Conservation (phyloP, 2,113 vertebrate species). For the Eidolon helvum region DNA sequence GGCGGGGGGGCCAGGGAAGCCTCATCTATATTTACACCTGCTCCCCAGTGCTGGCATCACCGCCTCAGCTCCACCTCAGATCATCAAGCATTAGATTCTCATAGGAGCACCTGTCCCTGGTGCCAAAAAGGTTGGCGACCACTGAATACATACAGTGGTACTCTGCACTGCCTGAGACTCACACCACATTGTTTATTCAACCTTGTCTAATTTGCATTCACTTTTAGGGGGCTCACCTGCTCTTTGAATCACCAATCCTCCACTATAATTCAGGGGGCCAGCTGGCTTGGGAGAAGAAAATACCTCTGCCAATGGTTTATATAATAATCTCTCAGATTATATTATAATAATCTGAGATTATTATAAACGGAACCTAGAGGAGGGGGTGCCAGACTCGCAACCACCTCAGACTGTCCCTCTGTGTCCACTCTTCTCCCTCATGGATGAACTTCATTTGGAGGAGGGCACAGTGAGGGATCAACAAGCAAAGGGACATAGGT, state of each 20-base stretch:
- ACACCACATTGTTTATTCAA: not conserved
- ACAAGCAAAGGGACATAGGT: not conserved
- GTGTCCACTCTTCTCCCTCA: not conserved
- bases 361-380: not conserved
- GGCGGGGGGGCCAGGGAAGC: too few species aligned
- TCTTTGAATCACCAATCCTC: not conserved
- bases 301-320: not conserved
- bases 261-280: not conserved
- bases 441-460: not conserved
- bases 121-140: too few species aligned
- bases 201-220: not conserved
- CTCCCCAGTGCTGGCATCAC: too few species aligned
- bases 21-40: too few species aligned
- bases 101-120: too few species aligned
- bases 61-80: too few species aligned
- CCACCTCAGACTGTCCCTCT: not conserved
- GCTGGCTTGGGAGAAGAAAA: not conserved
- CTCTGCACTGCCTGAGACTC: not conserved
- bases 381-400: rapidly evolving
- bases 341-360: not conserved
- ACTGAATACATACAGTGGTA: not conserved
- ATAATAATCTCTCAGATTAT: too few species aligned
- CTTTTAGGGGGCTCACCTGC: not conserved
- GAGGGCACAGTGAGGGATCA: not conserved
- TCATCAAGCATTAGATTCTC: too few species aligned